A percentile compares a stretch with the other conserved stretches of the same genome.
Evolutionary conservation across 2,113 vertebrate genomes (phyloP).

Genomic region (Alces alces): DNA sequence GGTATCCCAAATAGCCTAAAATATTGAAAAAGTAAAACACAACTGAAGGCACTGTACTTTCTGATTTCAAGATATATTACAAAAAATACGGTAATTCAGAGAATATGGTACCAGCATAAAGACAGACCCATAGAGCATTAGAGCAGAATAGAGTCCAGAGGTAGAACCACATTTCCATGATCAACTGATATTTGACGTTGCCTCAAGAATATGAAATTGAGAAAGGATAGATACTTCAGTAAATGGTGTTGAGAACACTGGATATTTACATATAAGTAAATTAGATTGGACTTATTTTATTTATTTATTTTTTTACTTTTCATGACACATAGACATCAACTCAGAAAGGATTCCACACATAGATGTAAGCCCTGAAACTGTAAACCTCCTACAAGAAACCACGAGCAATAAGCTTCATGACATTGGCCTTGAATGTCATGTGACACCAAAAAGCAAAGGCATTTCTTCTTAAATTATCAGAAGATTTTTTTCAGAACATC

Average conservation of each 20-base stretch:
- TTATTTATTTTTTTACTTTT: not conserved
- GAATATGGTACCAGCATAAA: not conserved
- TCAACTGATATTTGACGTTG: not conserved
- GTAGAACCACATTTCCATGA: no score
- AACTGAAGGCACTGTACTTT: not conserved
- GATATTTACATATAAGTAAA: not conserved
- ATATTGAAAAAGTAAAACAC: not conserved
- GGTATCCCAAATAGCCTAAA: not conserved
- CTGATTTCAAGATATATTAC: not conserved
- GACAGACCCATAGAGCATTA: not conserved
- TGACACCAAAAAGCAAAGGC: not conserved
- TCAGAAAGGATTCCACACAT: not conserved
- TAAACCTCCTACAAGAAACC: not conserved
- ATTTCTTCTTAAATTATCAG: not conserved
- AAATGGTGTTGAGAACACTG: not conserved
- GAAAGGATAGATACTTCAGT: not conserved
- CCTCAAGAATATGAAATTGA: not conserved
- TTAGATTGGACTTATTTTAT: not conserved
- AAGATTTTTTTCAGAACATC: not conserved
- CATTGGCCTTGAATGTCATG: not conserved
- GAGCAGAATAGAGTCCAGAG: not conserved
- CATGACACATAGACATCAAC: not conserved
- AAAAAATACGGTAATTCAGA: not conserved
- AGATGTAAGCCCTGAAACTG: not conserved
- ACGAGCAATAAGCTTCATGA: not conserved